Percentiles rank a stretch among this genome's conserved stretches.
These are phyloP conservation scores for Sylvilagus bachmani DNA, from an alignment of 2,113 vertebrate species.

Conservation along the genomic window DNA sequence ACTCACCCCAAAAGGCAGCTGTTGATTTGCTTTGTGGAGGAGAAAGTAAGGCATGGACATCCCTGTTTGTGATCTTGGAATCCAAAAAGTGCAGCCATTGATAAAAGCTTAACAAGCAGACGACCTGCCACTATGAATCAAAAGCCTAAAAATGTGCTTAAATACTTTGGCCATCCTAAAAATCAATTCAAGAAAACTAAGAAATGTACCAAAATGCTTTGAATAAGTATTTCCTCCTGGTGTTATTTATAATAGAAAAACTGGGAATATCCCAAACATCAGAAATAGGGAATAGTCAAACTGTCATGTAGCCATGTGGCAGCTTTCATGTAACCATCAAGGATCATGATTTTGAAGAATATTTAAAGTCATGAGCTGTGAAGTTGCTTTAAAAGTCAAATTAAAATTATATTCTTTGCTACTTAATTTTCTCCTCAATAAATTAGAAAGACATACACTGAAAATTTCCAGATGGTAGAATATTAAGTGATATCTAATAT, in stretches of 20 bases:
- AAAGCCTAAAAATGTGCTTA: not conserved
- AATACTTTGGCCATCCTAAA: not conserved
- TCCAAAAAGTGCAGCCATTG: not conserved
- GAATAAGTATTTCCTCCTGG: not conserved
- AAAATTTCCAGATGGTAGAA: not conserved
- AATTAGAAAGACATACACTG: not conserved
- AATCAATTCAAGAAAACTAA: constrained; percentile 4
- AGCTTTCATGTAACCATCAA: not conserved
- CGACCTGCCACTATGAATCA: not conserved
- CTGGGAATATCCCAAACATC: not conserved
- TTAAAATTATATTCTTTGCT: not conserved
- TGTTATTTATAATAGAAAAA: not conserved
- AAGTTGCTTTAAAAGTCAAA: constrained; percentile 7
- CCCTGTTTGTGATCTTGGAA: no score
- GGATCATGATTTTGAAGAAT: not conserved
- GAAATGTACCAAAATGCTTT: not conserved
- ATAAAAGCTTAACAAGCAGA: not conserved
- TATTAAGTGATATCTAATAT: not conserved
- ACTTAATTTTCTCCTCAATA: not conserved
- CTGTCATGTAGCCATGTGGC: not conserved
- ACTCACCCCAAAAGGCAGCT: no score
- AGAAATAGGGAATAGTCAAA: not conserved
- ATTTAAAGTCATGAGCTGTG: not conserved
- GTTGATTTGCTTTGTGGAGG: no score
- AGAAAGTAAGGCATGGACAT: no score